phyloP scores from a whole-genome alignment of 2,797 vertebrate genomes.

The Kryptopterus vitreolus region DNA sequence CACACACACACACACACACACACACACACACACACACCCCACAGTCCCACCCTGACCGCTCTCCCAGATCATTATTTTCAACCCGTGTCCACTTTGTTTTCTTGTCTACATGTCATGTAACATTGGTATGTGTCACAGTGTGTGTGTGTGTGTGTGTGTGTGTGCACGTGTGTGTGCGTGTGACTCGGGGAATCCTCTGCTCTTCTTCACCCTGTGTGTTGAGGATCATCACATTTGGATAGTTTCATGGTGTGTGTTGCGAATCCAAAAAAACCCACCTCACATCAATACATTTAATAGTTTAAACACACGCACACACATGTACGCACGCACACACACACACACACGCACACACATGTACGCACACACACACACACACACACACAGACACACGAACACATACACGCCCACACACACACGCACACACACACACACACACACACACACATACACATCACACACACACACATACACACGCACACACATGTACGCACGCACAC shows the following conservation, averaged over 20 bases:
- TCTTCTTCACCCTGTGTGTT: slow-evolving; percentile 11
- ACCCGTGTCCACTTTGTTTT: slow-evolving; percentile 1
- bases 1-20: slow-evolving; percentile 7
- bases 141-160: slow-evolving; percentile 5
- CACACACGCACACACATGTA: too few relatives aligned
- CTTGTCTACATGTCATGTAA: slow-evolving; percentile 8
- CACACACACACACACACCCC: not conserved
- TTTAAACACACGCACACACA: not conserved
- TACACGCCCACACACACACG: slow-evolving; percentile 6
- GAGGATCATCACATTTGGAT: slow-evolving; percentile 3
- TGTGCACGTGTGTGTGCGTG: slow-evolving; percentile 3
- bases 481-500: slow-evolving; percentile 10
- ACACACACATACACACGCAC: not conserved
- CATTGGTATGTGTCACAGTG: not conserved
- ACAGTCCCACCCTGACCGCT: slow-evolving; percentile 2
- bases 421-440: slow-evolving; percentile 10
- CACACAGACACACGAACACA: too few relatives aligned
- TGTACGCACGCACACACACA: too few relatives aligned
- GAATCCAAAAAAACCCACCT: not conserved
- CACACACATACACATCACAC: slow-evolving; percentile 6
- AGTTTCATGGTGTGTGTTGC: slow-evolving; percentile 5
- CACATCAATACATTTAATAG: not conserved
- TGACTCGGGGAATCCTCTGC: not conserved
- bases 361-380: too few relatives aligned
- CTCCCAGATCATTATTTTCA: slow-evolving; percentile 23